Evolutionary conservation across 2,113 vertebrate genomes (phyloP).

Genomic region (Junco hyemalis): DNA sequence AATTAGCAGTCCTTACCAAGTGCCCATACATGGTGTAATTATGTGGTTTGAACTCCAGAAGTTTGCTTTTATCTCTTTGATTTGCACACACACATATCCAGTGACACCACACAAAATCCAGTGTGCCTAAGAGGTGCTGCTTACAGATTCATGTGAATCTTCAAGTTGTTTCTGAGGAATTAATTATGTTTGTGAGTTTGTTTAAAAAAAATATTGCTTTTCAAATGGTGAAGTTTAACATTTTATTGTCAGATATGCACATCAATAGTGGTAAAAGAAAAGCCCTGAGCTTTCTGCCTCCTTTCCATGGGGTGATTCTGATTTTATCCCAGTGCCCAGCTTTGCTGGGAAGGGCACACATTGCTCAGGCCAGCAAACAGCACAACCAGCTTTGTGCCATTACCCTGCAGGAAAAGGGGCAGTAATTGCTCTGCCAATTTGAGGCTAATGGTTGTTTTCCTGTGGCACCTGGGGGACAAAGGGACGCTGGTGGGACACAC

Average conservation of each 20-base stretch:
- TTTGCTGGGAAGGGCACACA: conserved; percentile 20
- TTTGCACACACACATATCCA: accelerated
- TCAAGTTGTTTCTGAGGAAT: not conserved
- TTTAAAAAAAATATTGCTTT: not conserved
- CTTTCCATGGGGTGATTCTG: not conserved
- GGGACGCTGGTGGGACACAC: not conserved
- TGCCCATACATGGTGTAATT: not conserved
- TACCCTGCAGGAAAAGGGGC: not conserved
- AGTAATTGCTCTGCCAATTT: conserved; percentile 5
- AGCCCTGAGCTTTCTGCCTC: not conserved
- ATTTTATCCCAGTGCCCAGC: not conserved
- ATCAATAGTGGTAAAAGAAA: not conserved
- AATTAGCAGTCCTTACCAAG: not conserved
- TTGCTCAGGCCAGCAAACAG: conserved; percentile 42
- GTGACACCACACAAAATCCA: accelerated
- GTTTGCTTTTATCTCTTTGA: not conserved
- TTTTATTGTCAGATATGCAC: not conserved
- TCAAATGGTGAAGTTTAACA: not conserved
- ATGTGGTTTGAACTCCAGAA: not conserved
- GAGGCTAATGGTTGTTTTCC: not conserved
- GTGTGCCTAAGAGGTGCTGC: not conserved
- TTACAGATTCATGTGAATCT: not conserved
- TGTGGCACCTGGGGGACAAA: not conserved
- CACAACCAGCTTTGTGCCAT: not conserved
- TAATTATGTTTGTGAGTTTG: not conserved